phyloP scores from a whole-genome alignment of 2,888 invertebrate genomes.

The Caenorhabditis sp. region DNA sequence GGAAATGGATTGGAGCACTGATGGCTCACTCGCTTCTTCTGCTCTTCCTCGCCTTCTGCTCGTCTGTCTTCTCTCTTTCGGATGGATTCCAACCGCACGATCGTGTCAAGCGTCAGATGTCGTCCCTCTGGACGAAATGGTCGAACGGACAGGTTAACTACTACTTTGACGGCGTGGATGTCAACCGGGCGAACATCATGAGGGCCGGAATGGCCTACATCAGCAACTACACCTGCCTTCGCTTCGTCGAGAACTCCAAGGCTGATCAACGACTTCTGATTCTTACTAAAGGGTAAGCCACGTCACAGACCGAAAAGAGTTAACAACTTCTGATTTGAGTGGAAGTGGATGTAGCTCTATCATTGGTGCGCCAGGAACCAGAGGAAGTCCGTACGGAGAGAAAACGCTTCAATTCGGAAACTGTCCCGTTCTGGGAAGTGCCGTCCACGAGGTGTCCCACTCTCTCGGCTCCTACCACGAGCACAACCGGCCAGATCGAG shows the following conservation, averaged over 20 bases:
- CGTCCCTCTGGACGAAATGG: slow-evolving; percentile 13
- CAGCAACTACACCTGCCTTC: slow-evolving; percentile 8
- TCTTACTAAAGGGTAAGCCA: neutral
- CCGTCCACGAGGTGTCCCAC: slow-evolving; percentile 58
- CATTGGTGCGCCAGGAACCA: slow-evolving; percentile 19
- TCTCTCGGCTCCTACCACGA: slow-evolving; percentile 60
- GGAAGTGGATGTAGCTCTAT: neutral
- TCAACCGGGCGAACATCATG: neutral
- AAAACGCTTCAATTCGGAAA: neutral
- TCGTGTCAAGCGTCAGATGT: slow-evolving; percentile 20
- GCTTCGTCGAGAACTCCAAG: slow-evolving; percentile 4
- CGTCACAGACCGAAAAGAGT: neutral
- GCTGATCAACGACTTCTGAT: neutral
- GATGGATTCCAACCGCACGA: neutral
- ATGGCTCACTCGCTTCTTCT: neutral
- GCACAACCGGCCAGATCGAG: slow-evolving; percentile 57
- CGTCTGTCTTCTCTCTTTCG: neutral
- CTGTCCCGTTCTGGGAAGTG: slow-evolving; percentile 17
- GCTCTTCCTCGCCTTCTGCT: neutral
- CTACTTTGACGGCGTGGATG: neutral
- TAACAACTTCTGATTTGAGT: neutral
- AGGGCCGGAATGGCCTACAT: slow-evolving; percentile 21
- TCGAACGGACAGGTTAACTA: slow-evolving; percentile 2
- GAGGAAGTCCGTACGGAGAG: neutral
- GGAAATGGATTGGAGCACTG: no score